Conservation (phyloP, 1,140 invertebrate genomes). For the Homalodisca vitripennis region DNA sequence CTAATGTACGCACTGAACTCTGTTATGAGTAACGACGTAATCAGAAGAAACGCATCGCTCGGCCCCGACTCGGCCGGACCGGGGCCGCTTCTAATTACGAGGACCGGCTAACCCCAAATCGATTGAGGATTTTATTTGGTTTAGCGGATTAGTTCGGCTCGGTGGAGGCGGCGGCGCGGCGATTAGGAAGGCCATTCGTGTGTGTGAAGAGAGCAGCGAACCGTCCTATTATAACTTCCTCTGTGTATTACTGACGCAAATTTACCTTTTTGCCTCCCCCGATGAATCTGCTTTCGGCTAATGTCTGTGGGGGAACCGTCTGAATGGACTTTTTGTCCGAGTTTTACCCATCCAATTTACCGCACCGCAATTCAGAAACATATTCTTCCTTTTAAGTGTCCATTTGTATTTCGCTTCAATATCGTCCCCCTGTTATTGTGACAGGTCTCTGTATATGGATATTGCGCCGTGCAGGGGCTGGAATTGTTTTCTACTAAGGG, state of each 20-base stretch:
- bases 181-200: too few species aligned
- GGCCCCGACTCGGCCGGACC: too few species aligned
- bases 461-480: too few species aligned
- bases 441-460: too few species aligned
- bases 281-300: neutral
- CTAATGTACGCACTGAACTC: too few species aligned
- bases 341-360: constrained; percentile 19
- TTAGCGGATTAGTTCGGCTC: neutral
- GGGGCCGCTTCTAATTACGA: too few species aligned
- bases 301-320: neutral
- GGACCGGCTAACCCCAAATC: constrained; percentile 4
- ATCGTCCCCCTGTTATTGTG: neutral
- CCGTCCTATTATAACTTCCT: neutral
- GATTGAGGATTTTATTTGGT: constrained; percentile 3
- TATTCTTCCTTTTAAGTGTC: constrained; percentile 25
- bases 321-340: constrained; percentile 22
- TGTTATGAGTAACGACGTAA: too few species aligned
- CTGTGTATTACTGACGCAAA: constrained; percentile 4
- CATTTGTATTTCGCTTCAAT: neutral
- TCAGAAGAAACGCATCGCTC: too few species aligned
- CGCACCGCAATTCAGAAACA: constrained; percentile 13
- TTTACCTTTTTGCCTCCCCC: constrained; percentile 15
- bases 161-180: too few species aligned
- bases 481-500: too few species aligned
- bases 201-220: too few species aligned